Conservation (phyloP, 2,888 invertebrate species). For the Hyles lineata region DNA sequence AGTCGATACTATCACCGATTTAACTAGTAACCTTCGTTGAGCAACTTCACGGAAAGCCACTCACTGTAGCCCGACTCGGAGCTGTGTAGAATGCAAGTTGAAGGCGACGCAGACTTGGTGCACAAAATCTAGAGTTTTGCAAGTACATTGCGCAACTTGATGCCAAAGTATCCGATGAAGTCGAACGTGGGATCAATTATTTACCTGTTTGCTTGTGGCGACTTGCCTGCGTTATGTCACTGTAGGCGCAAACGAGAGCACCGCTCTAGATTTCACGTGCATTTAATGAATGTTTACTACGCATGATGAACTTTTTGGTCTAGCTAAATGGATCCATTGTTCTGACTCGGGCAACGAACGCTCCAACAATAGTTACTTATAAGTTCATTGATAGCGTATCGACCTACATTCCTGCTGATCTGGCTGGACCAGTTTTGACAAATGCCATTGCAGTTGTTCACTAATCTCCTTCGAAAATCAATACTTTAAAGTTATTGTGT, state of each 20-base stretch:
- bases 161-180: constrained; percentile 63
- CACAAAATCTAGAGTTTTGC: constrained; percentile 50
- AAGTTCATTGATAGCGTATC: constrained; percentile 45
- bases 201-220: constrained; percentile 62
- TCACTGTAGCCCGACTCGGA: constrained; percentile 40
- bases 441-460: background rate
- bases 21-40: constrained; percentile 47
- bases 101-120: constrained; percentile 45
- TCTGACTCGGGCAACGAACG: constrained; percentile 32
- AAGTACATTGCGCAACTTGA: constrained; percentile 53
- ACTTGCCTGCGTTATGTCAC: constrained; percentile 64
- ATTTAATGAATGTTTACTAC: constrained; percentile 57
- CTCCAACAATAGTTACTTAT: constrained; percentile 34
- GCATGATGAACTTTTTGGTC: constrained; percentile 47
- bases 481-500: background rate
- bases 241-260: constrained; percentile 50
- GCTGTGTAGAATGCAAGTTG: constrained; percentile 48
- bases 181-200: constrained; percentile 81
- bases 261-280: constrained; percentile 59
- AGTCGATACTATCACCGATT: constrained; percentile 45
- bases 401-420: constrained; percentile 60
- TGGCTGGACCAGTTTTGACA: constrained; percentile 52
- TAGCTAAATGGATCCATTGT: constrained; percentile 44
- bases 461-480: background rate
- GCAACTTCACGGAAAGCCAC: constrained; percentile 48